Conservation (phyloP, 2,113 vertebrate species). For the Scortum barcoo region DNA sequence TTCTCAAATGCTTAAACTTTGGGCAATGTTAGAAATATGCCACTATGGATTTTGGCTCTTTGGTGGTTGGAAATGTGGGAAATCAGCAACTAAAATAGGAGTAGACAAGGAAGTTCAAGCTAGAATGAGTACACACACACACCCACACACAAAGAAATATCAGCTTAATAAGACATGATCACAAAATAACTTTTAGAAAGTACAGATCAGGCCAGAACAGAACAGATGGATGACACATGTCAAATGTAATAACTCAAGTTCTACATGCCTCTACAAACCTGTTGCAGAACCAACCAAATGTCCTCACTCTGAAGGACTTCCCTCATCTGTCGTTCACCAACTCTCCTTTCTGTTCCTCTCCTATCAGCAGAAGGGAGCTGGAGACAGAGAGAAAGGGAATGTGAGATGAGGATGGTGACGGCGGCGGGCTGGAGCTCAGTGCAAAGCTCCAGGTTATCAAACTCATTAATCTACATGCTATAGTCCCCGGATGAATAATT, state of each 20-base stretch:
- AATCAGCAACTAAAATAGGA: not conserved
- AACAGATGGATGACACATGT: not conserved
- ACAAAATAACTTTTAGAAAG: not conserved
- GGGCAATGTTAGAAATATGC: too few relatives aligned
- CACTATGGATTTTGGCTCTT: too few relatives aligned
- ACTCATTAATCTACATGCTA: constrained; percentile 99
- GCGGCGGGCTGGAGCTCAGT: constrained; percentile 89
- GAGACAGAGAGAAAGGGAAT: constrained; percentile 72
- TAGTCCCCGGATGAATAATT: constrained; percentile 99
- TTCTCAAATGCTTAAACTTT: not conserved
- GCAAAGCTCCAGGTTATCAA: constrained; percentile 98
- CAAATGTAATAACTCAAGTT: not conserved
- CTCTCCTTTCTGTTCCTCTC: constrained; percentile 77
- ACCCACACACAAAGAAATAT: not conserved
- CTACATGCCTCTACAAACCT: not conserved
- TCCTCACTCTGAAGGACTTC: constrained; percentile 18
- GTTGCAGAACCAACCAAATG: constrained; percentile 9
- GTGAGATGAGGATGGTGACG: constrained; percentile 75
- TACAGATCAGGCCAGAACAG: not conserved
- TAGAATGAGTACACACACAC: not conserved
- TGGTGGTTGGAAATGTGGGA: not conserved
- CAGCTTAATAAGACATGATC: not conserved
- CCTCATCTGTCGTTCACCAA: constrained; percentile 73
- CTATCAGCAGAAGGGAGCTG: constrained; percentile 75
- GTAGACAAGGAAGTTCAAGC: not conserved